Conservation (phyloP, 2,113 vertebrate species). For the Callorhinus ursinus region DNA sequence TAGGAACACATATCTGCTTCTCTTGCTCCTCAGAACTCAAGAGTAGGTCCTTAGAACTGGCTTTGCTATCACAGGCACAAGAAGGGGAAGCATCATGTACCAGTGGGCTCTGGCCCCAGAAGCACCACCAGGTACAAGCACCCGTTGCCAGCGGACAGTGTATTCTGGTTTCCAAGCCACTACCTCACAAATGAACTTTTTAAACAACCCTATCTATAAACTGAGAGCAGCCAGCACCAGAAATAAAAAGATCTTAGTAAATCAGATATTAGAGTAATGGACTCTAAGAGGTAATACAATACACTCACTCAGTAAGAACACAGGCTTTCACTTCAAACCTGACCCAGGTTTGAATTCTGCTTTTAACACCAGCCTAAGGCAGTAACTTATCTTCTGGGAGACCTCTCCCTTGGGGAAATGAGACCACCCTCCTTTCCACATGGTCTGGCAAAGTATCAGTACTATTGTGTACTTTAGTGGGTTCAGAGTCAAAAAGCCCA, state of each 20-base stretch:
- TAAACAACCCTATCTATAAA: not conserved
- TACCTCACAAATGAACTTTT: constrained; percentile 15
- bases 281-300: constrained; percentile 21
- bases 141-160: not conserved
- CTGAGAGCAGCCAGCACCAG: not conserved
- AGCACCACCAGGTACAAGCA: not conserved
- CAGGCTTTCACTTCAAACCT: not conserved
- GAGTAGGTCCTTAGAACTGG: not conserved
- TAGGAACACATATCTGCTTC: not conserved
- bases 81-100: not conserved
- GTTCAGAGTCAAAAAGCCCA: not conserved
- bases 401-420: not conserved
- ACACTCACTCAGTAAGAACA: not conserved
- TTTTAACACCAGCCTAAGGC: not conserved
- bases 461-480: not conserved
- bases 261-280: constrained; percentile 31
- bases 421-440: not conserved
- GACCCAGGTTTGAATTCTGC: constrained; percentile 1
- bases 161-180: not conserved
- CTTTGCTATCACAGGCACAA: not conserved
- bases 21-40: not conserved
- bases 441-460: not conserved
- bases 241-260: constrained; percentile 48
- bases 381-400: not conserved
- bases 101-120: not conserved